phyloP scores from a whole-genome alignment of 2,888 invertebrate genomes.

The Epistrophe grossulariae region DNA sequence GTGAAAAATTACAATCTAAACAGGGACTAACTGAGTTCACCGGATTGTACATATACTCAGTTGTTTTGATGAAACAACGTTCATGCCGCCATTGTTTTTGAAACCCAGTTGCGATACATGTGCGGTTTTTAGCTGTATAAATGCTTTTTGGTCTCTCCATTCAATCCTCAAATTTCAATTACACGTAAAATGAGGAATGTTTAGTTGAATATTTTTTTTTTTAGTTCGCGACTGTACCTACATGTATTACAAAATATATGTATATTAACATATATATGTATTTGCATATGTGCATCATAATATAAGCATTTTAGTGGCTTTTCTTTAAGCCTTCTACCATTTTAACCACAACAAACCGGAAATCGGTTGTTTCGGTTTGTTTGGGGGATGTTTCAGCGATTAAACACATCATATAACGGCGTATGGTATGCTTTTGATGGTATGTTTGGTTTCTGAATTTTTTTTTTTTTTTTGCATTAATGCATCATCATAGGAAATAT shows the following conservation, averaged over 20 bases:
- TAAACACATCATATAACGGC: background rate
- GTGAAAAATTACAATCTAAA: no score
- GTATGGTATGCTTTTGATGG: no score
- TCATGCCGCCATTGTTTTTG: background rate
- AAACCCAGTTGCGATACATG: background rate
- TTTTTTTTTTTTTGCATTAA: no score
- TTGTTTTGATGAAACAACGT: background rate
- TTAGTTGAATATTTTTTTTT: background rate
- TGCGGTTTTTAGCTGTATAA: background rate
- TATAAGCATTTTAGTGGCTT: background rate
- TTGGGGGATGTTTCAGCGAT: background rate
- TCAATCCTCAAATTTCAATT: background rate
- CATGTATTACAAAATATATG: no score
- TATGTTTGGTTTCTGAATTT: no score
- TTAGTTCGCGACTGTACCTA: no score
- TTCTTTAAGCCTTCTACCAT: background rate
- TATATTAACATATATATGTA: background rate
- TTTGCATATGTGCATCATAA: background rate
- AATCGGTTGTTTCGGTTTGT: background rate
- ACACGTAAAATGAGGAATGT: conserved; percentile 1
- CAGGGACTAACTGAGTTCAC: background rate
- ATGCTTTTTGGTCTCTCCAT: background rate
- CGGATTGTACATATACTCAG: background rate
- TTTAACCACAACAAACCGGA: background rate
- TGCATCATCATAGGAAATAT: no score